These are phyloP conservation scores for Neodon shergylaensis DNA, from an alignment of 2,113 vertebrate genomes.

Conservation along the genomic window DNA sequence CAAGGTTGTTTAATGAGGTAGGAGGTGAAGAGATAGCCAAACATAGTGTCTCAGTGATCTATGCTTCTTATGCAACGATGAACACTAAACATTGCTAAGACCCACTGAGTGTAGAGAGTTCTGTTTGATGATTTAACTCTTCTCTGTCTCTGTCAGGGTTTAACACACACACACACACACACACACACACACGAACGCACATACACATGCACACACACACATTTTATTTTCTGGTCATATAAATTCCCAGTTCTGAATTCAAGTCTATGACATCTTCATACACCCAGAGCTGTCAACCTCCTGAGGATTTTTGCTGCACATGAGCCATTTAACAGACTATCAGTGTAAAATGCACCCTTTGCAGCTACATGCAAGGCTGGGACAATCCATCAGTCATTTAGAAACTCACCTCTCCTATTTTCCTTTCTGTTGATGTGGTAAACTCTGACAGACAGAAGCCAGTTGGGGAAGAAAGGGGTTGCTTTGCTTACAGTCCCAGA, in stretches of 20 bases:
- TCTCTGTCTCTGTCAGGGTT: not conserved
- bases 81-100: not conserved
- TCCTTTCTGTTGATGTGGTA: not conserved
- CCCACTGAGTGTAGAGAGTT: not conserved
- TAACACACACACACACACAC: too few species aligned
- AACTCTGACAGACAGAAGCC: not conserved
- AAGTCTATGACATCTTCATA: not conserved
- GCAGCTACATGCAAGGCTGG: not conserved
- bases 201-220: not conserved
- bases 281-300: not conserved
- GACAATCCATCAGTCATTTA: not conserved
- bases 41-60: not conserved
- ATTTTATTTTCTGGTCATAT: not conserved
- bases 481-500: not conserved
- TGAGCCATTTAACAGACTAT: not conserved
- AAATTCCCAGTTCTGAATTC: not conserved
- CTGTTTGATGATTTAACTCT: not conserved
- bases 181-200: too few species aligned
- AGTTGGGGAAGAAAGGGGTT: not conserved
- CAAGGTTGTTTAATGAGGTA: not conserved
- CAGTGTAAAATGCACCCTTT: not conserved
- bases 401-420: not conserved
- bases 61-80: not conserved
- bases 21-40: not conserved
- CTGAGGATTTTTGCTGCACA: not conserved